phyloP scores from a whole-genome alignment of 2,888 invertebrate genomes.

The Busseola fusca region DNA sequence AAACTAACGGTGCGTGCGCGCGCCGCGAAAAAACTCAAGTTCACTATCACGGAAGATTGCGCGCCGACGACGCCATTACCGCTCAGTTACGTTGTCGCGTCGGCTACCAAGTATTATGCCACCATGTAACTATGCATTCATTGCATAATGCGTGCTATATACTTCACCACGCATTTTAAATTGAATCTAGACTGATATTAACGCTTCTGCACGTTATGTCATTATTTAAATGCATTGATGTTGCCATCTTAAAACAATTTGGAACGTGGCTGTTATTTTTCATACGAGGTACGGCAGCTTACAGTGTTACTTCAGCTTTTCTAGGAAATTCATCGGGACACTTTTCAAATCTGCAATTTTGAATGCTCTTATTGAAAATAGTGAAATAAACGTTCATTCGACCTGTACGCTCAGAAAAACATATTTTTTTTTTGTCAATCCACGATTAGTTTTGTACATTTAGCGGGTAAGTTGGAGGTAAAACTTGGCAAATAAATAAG shows the following conservation, averaged over 20 bases:
- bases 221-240: background rate
- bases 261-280: background rate
- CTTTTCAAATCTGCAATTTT: background rate
- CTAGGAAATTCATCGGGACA: background rate
- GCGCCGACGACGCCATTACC: slow-evolving; percentile 78
- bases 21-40: slow-evolving; percentile 87
- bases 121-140: slow-evolving; percentile 71
- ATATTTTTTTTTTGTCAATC: background rate
- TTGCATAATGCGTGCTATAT: slow-evolving; percentile 73
- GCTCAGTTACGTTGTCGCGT: slow-evolving; percentile 84
- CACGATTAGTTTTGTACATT: no score
- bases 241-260: background rate
- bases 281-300: background rate
- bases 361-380: background rate
- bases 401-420: background rate
- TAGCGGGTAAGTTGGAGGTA: no score
- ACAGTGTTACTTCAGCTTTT: background rate
- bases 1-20: slow-evolving; percentile 84
- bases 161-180: slow-evolving; percentile 54
- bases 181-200: slow-evolving; percentile 40
- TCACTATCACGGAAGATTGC: slow-evolving; percentile 89
- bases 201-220: slow-evolving; percentile 17
- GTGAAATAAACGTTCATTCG: background rate
- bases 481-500: no score
- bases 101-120: slow-evolving; percentile 72